Conservation (phyloP, 2,113 vertebrate species). For the Amphiprion percula region DNA sequence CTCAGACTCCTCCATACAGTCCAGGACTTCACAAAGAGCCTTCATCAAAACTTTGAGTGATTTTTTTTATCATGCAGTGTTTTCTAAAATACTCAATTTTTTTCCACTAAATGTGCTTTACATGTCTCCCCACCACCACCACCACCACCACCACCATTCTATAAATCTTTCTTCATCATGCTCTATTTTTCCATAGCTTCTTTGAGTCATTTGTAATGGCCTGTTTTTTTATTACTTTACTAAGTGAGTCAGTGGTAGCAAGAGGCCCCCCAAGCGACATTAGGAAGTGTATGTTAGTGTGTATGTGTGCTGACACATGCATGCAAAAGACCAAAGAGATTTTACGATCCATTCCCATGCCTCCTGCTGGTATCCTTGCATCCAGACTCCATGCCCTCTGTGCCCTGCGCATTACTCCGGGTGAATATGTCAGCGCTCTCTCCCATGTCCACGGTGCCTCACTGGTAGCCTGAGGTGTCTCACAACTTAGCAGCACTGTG, state of each 20-base stretch:
- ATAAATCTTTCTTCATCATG: constrained; percentile 41
- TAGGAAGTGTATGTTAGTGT: constrained; percentile 43
- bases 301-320: constrained; percentile 45
- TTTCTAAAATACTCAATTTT: constrained; percentile 37
- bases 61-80: constrained; percentile 48
- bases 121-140: constrained; percentile 32
- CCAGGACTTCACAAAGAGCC: constrained; percentile 22
- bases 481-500: constrained; percentile 14
- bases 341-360: constrained; percentile 47
- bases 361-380: constrained; percentile 9
- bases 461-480: constrained; percentile 10
- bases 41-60: constrained; percentile 31
- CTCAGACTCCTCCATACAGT: constrained; percentile 6
- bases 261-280: constrained; percentile 37
- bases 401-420: constrained; percentile 2
- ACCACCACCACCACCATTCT: constrained; percentile 29
- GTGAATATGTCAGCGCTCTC: constrained; percentile 41
- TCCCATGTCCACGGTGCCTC: constrained; percentile 18
- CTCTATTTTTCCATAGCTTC: constrained; percentile 40
- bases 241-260: constrained; percentile 25
- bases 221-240: constrained; percentile 41
- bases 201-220: constrained; percentile 40
- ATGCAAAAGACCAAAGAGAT: constrained; percentile 48
- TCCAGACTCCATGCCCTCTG: constrained; percentile 30
- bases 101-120: constrained; percentile 47